phyloP scores from a whole-genome alignment of 2,888 invertebrate species.

The Drosophila demipolita region DNA sequence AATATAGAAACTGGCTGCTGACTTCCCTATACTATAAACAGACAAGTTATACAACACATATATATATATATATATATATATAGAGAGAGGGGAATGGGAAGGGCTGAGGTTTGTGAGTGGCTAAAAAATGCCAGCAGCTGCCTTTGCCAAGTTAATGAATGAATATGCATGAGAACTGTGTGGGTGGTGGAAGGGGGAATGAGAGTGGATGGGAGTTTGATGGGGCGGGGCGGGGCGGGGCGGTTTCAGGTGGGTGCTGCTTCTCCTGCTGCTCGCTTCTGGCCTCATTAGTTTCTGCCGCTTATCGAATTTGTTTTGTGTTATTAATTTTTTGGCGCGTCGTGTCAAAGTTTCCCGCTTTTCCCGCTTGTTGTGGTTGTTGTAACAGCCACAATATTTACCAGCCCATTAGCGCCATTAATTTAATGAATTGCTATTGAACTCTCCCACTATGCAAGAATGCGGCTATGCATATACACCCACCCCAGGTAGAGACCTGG shows the following conservation, averaged over 20 bases:
- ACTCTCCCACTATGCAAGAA: slow-evolving; percentile 44
- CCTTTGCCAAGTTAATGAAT: slow-evolving; percentile 70
- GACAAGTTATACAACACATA: slow-evolving; percentile 2
- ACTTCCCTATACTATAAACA: slow-evolving; percentile 20
- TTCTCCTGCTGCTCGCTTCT: slow-evolving; percentile 16
- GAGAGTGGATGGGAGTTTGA: background rate
- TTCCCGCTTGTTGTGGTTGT: slow-evolving; percentile 15
- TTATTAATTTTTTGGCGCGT: slow-evolving; percentile 62
- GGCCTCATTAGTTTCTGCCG: slow-evolving; percentile 72
- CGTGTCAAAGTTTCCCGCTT: slow-evolving; percentile 6
- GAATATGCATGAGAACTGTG: slow-evolving; percentile 69
- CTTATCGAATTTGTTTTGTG: slow-evolving; percentile 75
- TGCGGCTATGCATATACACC: slow-evolving; percentile 1
- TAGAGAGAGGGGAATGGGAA: background rate
- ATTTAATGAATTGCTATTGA: slow-evolving; percentile 80
- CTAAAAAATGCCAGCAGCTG: slow-evolving; percentile 69
- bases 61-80: slow-evolving; percentile 33
- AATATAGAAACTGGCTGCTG: slow-evolving; percentile 38
- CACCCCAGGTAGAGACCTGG: background rate
- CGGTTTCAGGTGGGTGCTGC: slow-evolving; percentile 3
- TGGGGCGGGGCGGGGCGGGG: background rate
- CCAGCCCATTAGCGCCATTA: slow-evolving; percentile 80
- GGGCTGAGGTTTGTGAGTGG: slow-evolving; percentile 30
- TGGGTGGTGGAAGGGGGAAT: background rate
- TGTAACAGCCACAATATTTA: slow-evolving; percentile 66